A percentile compares a stretch with the other conserved stretches of the same genome.
Evolutionary conservation across 2,113 vertebrate species (phyloP).

Genomic region (Arothron firmamentum): DNA sequence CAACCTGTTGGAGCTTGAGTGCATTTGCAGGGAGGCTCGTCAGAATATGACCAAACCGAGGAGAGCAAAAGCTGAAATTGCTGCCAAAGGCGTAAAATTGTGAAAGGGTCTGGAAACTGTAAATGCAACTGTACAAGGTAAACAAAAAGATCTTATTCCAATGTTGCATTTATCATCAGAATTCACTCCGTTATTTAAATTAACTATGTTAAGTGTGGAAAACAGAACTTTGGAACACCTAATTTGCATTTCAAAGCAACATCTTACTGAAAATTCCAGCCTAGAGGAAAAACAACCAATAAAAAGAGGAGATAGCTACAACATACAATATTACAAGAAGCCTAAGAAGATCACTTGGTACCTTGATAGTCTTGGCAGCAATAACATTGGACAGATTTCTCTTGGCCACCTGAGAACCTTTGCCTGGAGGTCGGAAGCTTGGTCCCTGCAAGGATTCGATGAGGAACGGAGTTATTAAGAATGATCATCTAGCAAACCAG

Average conservation of each 20-base stretch:
- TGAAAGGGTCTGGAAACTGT: background rate
- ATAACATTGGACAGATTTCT: slow-evolving; percentile 59
- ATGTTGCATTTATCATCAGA: background rate
- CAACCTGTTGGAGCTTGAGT: too few relatives aligned
- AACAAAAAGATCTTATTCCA: background rate
- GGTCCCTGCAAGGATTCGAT: slow-evolving; percentile 72
- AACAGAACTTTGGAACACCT: background rate
- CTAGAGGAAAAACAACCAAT: slow-evolving; percentile 27
- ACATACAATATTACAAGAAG: slow-evolving; percentile 2
- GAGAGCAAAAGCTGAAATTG: too few relatives aligned
- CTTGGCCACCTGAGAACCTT: slow-evolving; percentile 27
- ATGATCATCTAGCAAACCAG: slow-evolving; percentile 18
- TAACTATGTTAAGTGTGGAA: slow-evolving; percentile 7
- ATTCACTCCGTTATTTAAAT: background rate
- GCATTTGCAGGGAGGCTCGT: too few relatives aligned
- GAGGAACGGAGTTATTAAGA: slow-evolving; percentile 45
- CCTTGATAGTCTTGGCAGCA: slow-evolving; percentile 81
- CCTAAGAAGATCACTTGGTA: slow-evolving; percentile 52
- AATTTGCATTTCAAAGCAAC: slow-evolving; percentile 23
- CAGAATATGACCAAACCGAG: too few relatives aligned
- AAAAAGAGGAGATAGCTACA: slow-evolving; percentile 20
- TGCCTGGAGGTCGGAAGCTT: slow-evolving; percentile 30
- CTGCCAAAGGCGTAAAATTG: too few relatives aligned
- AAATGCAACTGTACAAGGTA: background rate
- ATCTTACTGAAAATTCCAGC: slow-evolving; percentile 39